phyloP scores from a whole-genome alignment of 2,113 vertebrate species.

The Ciconia boyciana region DNA sequence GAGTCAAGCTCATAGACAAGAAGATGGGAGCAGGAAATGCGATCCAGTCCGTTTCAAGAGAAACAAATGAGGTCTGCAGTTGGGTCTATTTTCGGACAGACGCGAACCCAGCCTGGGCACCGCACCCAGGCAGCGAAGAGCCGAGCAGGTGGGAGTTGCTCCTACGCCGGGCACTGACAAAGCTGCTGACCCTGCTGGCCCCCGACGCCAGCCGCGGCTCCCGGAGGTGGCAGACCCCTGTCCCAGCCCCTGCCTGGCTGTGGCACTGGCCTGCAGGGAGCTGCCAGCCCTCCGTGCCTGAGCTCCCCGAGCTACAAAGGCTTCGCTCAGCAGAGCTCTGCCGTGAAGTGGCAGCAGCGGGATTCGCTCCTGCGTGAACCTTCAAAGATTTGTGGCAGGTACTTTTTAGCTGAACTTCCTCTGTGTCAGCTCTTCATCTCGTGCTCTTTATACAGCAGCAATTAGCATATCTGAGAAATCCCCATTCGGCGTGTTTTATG shows the following conservation, averaged over 20 bases:
- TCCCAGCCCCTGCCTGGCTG: neutral
- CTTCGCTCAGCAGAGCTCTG: neutral
- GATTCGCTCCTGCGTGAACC: neutral
- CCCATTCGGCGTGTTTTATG: slow-evolving; percentile 44
- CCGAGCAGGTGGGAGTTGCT: neutral
- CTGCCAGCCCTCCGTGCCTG: neutral
- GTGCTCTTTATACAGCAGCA: slow-evolving; percentile 35
- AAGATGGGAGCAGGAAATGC: neutral
- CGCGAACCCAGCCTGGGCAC: fast-evolving
- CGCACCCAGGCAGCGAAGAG: fast-evolving
- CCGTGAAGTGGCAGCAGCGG: neutral
- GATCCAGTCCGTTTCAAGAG: neutral
- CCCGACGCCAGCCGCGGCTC: neutral
- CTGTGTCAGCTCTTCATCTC: slow-evolving; percentile 25
- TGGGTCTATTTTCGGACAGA: neutral
- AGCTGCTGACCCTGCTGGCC: fast-evolving
- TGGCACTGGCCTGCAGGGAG: neutral
- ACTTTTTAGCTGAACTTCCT: slow-evolving; percentile 21
- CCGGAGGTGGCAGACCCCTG: fast-evolving
- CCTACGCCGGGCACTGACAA: too few relatives aligned
- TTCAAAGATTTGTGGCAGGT: slow-evolving; percentile 41
- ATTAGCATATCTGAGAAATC: slow-evolving; percentile 65
- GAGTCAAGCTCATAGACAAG: neutral
- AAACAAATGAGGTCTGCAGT: neutral
- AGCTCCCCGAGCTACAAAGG: neutral